Base-by-base conservation (phyloP, 2,113 vertebrate genomes). In the Salvator merianae region DNA sequence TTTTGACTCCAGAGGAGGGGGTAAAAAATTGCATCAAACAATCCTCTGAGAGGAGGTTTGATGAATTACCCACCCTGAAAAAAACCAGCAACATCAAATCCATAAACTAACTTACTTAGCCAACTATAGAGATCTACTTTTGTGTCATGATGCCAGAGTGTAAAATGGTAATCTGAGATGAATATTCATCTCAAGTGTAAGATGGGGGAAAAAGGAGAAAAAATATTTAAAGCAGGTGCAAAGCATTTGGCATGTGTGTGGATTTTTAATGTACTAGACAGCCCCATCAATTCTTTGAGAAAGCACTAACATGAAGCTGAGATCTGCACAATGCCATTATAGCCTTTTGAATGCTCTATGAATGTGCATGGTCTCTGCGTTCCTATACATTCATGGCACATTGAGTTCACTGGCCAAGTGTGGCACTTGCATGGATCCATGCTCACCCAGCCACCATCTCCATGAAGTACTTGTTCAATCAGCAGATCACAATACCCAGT, bases 211-310 rank as follows among this genome's bases (percentile, higher is more conserved):
- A 32, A 76, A 66, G 74, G n/a, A n/a, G n/a, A n/a, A n/a, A n/a
- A n/a, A n/a, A n/a, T n/a, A n/a, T n/a, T n/a, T n/a, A n/a, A 73
- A 50, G n/a, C 20, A 26, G 22, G 13, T 7, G 18, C 30, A 22
- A 55, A 75, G 88, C 62, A 53, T 66, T 24, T 74, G 36, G 0
- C 16, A 75, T 88, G 93, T 75, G 91, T 8, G 28, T 82, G 26
- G 91, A 84, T 92, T 94, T 86, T 90, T 93, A 87, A 95, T 86
- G 89, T 0, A 3, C 66, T 24, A 66, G 1, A 63, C 20, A 81
- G 79, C 79, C 40, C 77, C 5, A 30, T 84, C 26, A 77, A 77
- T 79, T 90, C 86, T 85, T 79, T 0, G 5, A 78, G 86, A 90
- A 92, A 86, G 88, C 73, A 1, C 74, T 86, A 81, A 77, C 63